Conservation (phyloP, 2,888 invertebrate genomes). For the Lochmaea crataegi region DNA sequence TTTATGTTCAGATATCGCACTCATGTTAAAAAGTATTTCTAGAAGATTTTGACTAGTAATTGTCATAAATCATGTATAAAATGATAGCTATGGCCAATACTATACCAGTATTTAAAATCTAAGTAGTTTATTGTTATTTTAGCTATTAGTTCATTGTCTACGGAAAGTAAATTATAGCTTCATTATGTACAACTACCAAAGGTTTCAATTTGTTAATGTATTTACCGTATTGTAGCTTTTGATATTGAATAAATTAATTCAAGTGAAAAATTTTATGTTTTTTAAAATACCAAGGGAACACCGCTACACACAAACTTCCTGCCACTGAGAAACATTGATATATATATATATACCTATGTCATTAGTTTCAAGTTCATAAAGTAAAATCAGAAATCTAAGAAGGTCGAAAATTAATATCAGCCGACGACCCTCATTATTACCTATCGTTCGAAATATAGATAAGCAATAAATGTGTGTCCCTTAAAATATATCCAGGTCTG, state of each 20-base stretch:
- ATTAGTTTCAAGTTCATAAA: no score
- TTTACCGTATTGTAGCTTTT: slow-evolving; percentile 56
- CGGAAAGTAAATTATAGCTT: slow-evolving; percentile 22
- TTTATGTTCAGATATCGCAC: no score
- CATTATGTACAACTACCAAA: slow-evolving; percentile 51
- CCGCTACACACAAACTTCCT: no score
- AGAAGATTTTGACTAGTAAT: neutral
- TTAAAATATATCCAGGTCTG: no score
- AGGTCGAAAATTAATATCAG: no score
- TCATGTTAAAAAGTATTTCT: no score
- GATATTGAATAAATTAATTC: slow-evolving; percentile 48
- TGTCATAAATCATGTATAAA: slow-evolving; percentile 18
- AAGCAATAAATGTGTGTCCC: no score
- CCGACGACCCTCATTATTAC: no score
- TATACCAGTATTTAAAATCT: slow-evolving; percentile 38
- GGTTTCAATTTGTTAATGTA: slow-evolving; percentile 51
- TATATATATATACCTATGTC: no score
- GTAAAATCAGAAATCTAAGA: no score
- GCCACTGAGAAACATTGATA: no score
- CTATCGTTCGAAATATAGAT: no score
- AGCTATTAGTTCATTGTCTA: slow-evolving; percentile 41
- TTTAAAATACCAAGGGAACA: neutral
- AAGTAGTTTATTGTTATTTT: slow-evolving; percentile 39
- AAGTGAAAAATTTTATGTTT: neutral
- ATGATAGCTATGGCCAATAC: slow-evolving; percentile 13